These are phyloP conservation scores for Temnopleurus reevesii DNA, from an alignment of 53 echinoderm and acorn worm species.

Conservation along the genomic window DNA sequence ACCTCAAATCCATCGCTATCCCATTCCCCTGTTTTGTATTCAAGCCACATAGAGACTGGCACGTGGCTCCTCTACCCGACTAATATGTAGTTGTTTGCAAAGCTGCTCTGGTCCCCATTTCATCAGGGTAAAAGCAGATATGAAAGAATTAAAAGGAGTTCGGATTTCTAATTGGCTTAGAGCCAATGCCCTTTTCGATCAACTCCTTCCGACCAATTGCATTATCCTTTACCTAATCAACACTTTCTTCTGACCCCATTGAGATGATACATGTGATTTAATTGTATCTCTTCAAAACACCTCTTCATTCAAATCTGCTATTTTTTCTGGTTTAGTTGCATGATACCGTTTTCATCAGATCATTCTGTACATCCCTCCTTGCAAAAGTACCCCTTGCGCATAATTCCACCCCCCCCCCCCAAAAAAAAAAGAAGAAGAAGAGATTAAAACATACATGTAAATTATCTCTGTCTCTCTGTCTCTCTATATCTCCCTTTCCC, in stretches of 20 bases:
- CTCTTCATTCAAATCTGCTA: no score
- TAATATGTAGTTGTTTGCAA: conserved; percentile 14
- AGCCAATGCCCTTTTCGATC: background rate
- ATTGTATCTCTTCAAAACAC: no score
- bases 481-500: no score
- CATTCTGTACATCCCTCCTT: no score
- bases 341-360: no score
- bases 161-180: background rate
- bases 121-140: background rate
- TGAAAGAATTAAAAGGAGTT: background rate
- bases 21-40: conserved; percentile 5
- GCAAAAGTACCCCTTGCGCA: no score
- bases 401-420: no score
- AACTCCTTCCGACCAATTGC: background rate
- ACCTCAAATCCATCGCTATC: conserved; percentile 12
- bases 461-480: no score
- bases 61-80: background rate
- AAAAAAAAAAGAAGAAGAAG: no score
- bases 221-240: background rate
- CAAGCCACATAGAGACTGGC: background rate
- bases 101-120: conserved; percentile 1
- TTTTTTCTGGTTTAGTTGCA: no score
- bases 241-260: background rate
- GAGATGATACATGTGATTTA: background rate
- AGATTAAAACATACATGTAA: no score